Evolutionary conservation across 2,113 vertebrate species (phyloP).

Genomic region (Oplegnathus fasciatus): DNA sequence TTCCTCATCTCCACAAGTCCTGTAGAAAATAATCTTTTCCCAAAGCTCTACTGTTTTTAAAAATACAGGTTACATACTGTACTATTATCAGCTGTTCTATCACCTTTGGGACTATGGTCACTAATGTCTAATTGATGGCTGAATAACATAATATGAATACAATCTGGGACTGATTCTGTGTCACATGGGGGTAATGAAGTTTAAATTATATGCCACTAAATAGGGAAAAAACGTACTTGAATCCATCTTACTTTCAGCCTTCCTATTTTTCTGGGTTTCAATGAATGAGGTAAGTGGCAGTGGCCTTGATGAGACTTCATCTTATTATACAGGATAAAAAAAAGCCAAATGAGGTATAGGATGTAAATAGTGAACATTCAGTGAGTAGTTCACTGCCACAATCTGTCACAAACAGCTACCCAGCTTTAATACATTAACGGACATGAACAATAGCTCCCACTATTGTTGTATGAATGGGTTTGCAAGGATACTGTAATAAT

Average conservation of each 20-base stretch:
- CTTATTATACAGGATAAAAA: constrained; percentile 3
- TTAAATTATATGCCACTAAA: not conserved
- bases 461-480: constrained; percentile 6
- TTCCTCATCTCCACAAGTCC: not conserved
- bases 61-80: not conserved
- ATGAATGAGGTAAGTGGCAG: not conserved
- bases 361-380: constrained; percentile 2
- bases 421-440: constrained; percentile 19
- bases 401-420: constrained; percentile 4
- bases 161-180: constrained; percentile 3
- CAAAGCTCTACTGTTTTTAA: not conserved
- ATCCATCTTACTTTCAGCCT: not conserved
- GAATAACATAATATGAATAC: constrained; percentile 14
- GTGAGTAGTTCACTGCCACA: constrained; percentile 5
- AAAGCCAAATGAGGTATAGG: not conserved
- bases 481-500: not conserved
- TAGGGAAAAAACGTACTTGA: not conserved
- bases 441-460: constrained; percentile 23
- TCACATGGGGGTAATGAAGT: not conserved
- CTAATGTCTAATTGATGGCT: not conserved
- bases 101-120: not conserved
- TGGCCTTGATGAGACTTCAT: not conserved
- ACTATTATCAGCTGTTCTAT: not conserved
- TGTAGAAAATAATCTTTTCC: not conserved
- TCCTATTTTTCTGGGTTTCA: not conserved